Conservation (phyloP, 2,888 invertebrate genomes). For the Bombylius major region DNA sequence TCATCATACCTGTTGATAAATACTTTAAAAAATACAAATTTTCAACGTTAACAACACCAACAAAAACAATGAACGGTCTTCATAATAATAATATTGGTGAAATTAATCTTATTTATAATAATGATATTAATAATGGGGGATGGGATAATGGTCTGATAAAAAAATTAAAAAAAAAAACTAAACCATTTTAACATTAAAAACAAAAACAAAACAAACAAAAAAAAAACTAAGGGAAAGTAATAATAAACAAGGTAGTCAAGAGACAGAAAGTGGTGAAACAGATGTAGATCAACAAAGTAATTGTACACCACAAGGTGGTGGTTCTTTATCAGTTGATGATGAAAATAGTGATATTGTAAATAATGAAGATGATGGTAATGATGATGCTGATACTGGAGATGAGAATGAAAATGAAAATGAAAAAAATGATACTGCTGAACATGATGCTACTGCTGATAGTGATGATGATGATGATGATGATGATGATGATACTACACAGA, state of each 20-base stretch:
- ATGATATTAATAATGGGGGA: too few species aligned
- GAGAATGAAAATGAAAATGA: not conserved
- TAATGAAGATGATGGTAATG: conserved; percentile 23
- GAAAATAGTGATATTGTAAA: conserved; percentile 30
- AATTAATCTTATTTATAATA: too few species aligned
- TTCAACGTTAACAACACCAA: too few species aligned
- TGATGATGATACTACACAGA: not conserved
- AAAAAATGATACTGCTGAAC: conserved; percentile 28
- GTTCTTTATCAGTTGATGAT: conserved; percentile 33
- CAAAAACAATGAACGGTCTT: too few species aligned
- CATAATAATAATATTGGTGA: too few species aligned
- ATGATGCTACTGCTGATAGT: conserved; percentile 2
- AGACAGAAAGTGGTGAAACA: conserved; percentile 20
- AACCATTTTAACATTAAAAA: too few species aligned
- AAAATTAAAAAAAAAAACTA: too few species aligned
- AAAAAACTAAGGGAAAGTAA: conserved; percentile 17
- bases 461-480: conserved; percentile 1
- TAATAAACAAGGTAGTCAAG: conserved; percentile 24
- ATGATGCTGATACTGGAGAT: conserved; percentile 27
- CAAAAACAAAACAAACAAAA: too few species aligned
- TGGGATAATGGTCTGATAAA: too few species aligned
- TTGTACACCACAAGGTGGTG: conserved; percentile 10
- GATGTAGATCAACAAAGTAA: conserved; percentile 17
- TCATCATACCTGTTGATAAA: too few species aligned
- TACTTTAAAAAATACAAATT: too few species aligned